These are phyloP conservation scores for Atherinomorus stipes DNA, from an alignment of 2,113 vertebrate genomes.

Conservation along the genomic window DNA sequence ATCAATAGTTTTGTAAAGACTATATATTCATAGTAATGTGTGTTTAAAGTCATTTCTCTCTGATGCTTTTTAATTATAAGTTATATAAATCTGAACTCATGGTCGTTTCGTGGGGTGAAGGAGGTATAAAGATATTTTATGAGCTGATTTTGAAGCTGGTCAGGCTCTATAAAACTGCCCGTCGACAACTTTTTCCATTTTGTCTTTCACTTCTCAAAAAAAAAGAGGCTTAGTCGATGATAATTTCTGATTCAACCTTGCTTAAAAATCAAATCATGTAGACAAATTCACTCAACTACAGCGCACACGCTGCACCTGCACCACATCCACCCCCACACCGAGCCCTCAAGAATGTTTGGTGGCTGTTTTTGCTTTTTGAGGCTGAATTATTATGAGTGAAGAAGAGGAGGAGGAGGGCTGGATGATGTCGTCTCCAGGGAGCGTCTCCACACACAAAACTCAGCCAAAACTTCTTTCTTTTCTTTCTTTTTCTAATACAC, in stretches of 20 bases:
- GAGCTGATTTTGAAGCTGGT: conserved; percentile 43
- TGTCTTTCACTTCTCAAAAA: conserved; percentile 11
- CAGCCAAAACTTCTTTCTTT: conserved; percentile 8
- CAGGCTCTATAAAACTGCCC: conserved; percentile 50
- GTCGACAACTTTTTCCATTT: neutral
- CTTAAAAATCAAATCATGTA: conserved; percentile 58
- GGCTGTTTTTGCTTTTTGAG: conserved; percentile 49
- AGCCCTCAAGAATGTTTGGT: conserved; percentile 26
- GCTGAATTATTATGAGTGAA: conserved; percentile 51
- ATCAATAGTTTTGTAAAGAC: neutral
- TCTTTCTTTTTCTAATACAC: no score
- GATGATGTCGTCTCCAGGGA: neutral
- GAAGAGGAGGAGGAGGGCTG: neutral
- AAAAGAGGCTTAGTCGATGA: conserved; percentile 53
- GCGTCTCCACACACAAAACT: conserved; percentile 44
- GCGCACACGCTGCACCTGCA: conserved; percentile 24
- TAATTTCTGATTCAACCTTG: conserved; percentile 47
- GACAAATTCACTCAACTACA: conserved; percentile 3
- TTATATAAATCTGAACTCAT: conserved; percentile 21
- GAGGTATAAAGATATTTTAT: conserved; percentile 21
- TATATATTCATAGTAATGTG: conserved; percentile 16
- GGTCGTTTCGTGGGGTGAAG: neutral
- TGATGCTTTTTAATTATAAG: conserved; percentile 47
- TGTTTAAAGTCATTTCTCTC: conserved; percentile 21
- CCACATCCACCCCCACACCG: conserved; percentile 10